Conservation (phyloP, 2,797 vertebrate species). For the Buphagus erythrorhynchus region DNA sequence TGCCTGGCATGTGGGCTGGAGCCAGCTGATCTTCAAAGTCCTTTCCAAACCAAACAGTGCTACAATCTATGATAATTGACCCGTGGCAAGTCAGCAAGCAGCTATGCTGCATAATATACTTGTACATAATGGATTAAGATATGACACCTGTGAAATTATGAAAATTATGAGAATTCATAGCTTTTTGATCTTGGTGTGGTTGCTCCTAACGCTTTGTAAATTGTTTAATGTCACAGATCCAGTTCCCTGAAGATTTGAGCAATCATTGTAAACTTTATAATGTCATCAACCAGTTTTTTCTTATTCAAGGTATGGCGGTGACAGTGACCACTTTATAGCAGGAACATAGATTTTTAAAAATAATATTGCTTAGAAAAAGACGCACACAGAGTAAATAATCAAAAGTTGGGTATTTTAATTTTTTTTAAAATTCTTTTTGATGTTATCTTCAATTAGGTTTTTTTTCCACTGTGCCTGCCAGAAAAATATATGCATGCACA, state of each 20-base stretch:
- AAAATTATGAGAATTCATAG: conserved; percentile 11
- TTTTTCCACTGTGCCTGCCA: conserved; percentile 31
- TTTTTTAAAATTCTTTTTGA: background rate
- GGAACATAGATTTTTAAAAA: background rate
- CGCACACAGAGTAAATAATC: background rate
- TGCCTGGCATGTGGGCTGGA: background rate
- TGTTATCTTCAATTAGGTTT: background rate
- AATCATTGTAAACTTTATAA: background rate
- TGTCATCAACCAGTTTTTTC: background rate
- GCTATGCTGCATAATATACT: background rate
- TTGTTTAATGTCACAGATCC: background rate
- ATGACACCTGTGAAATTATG: conserved; percentile 28
- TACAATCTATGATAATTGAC: background rate
- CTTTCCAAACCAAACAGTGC: background rate
- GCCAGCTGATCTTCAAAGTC: background rate
- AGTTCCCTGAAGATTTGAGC: background rate
- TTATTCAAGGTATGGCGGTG: background rate
- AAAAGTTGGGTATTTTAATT: background rate
- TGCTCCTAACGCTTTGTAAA: background rate
- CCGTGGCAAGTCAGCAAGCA: background rate
- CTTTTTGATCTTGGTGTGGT: background rate
- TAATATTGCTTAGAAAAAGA: background rate
- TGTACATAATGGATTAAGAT: conserved; percentile 8
- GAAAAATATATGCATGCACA: conserved; percentile 48
- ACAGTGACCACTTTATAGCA: background rate